phyloP scores from a whole-genome alignment of 2,888 invertebrate species.

The Apotomis turbidana region DNA sequence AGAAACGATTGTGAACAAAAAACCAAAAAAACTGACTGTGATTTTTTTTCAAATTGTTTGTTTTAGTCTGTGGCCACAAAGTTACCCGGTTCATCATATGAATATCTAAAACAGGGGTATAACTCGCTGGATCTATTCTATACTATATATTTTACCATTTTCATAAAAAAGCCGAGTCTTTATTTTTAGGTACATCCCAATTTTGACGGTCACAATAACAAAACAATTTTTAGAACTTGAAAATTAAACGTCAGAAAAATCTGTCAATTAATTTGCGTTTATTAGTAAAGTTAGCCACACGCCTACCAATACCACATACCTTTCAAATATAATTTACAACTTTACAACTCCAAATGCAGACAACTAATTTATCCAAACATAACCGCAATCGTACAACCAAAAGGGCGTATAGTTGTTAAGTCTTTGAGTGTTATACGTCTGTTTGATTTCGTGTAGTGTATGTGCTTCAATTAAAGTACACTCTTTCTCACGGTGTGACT shows the following conservation, averaged over 20 bases:
- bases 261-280: slow-evolving; percentile 16
- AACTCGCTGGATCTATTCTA: too few relatives aligned
- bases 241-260: neutral
- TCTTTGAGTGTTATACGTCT: neutral
- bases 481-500: slow-evolving; percentile 44
- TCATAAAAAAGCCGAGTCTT: too few relatives aligned
- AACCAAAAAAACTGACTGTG: too few relatives aligned
- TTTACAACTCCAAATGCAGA: slow-evolving; percentile 19
- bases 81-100: too few relatives aligned
- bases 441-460: neutral
- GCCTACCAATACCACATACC: slow-evolving; percentile 6
- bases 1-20: too few relatives aligned
- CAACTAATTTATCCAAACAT: slow-evolving; percentile 25
- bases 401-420: neutral
- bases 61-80: too few relatives aligned
- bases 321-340: slow-evolving; percentile 26
- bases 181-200: too few relatives aligned
- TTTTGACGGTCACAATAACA: too few relatives aligned
- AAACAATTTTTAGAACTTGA: neutral
- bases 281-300: neutral
- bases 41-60: too few relatives aligned
- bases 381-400: neutral
- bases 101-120: too few relatives aligned
- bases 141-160: too few relatives aligned
- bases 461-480: slow-evolving; percentile 23